These are phyloP conservation scores for Trachops cirrhosus DNA, from an alignment of 2,797 vertebrate genomes.

Conservation along the genomic window DNA sequence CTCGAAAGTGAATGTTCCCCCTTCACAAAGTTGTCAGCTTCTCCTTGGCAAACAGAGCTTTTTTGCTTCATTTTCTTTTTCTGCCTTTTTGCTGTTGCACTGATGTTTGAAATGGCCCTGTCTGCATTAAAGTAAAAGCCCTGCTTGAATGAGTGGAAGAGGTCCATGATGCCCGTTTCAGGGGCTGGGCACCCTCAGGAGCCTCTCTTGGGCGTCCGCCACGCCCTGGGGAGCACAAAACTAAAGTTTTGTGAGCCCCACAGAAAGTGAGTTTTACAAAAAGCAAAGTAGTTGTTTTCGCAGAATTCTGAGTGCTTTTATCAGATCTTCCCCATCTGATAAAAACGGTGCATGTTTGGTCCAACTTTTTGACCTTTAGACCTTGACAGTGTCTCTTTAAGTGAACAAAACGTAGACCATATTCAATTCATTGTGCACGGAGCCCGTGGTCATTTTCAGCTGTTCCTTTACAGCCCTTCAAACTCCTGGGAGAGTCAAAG, in stretches of 20 bases:
- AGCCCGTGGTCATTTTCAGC: conserved; percentile 67
- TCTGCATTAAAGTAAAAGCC: conserved; percentile 62
- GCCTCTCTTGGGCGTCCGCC: conserved; percentile 39
- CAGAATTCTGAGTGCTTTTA: conserved; percentile 61
- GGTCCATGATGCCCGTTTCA: conserved; percentile 50
- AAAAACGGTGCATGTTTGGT: conserved; percentile 71
- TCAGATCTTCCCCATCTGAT: conserved; percentile 62
- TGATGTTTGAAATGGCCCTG: conserved; percentile 70
- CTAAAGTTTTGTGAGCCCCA: conserved; percentile 59
- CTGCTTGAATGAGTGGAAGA: conserved; percentile 35
- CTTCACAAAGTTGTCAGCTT: conserved; percentile 77
- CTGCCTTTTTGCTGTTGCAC: conserved; percentile 71
- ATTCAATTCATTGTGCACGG: conserved; percentile 74
- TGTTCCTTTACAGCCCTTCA: conserved; percentile 80
- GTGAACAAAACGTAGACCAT: conserved; percentile 65
- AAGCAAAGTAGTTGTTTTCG: neutral
- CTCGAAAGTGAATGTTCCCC: conserved; percentile 66
- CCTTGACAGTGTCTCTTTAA: conserved; percentile 77
- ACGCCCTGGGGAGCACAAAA: conserved; percentile 68
- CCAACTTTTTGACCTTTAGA: conserved; percentile 61
- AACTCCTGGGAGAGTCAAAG: conserved; percentile 78
- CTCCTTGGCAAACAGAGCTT: conserved; percentile 69
- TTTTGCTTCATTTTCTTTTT: conserved; percentile 41
- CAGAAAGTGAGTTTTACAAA: conserved; percentile 4
- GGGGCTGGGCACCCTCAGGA: conserved; percentile 18